phyloP scores from a whole-genome alignment of 2,113 vertebrate species.

The Protomyctophum bolini region DNA sequence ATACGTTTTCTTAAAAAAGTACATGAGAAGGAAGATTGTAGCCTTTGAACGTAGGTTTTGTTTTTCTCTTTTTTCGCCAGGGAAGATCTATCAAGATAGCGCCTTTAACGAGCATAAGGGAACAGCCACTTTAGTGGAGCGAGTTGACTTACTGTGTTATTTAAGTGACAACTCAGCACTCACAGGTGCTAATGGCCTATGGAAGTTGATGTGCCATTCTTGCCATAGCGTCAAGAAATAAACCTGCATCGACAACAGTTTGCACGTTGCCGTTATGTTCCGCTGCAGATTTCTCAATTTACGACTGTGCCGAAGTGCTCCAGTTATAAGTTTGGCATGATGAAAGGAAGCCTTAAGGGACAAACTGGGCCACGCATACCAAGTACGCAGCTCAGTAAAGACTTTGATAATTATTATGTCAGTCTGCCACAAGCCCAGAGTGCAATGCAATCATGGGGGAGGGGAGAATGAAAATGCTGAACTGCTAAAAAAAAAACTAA shows the following conservation, averaged over 20 bases:
- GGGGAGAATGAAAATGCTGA: slow-evolving; percentile 49
- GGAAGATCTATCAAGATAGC: neutral
- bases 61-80: neutral
- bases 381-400: slow-evolving; percentile 51
- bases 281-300: slow-evolving; percentile 33
- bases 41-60: no score
- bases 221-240: slow-evolving; percentile 6
- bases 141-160: neutral
- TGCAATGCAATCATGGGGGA: slow-evolving; percentile 35
- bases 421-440: slow-evolving; percentile 49
- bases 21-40: no score
- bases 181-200: slow-evolving; percentile 7
- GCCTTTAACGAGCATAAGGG: neutral
- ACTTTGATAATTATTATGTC: slow-evolving; percentile 63
- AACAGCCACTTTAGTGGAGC: neutral
- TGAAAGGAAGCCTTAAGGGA: slow-evolving; percentile 35
- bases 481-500: slow-evolving; percentile 45
- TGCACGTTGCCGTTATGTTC: slow-evolving; percentile 8
- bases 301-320: slow-evolving; percentile 15
- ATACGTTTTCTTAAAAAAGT: slow-evolving; percentile 21
- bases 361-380: slow-evolving; percentile 43
- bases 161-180: neutral
- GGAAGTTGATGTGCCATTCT: neutral
- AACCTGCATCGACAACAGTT: neutral
- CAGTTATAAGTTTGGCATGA: slow-evolving; percentile 24